phyloP scores from a whole-genome alignment of 2,888 invertebrate species.

The Acronicta leporina region DNA sequence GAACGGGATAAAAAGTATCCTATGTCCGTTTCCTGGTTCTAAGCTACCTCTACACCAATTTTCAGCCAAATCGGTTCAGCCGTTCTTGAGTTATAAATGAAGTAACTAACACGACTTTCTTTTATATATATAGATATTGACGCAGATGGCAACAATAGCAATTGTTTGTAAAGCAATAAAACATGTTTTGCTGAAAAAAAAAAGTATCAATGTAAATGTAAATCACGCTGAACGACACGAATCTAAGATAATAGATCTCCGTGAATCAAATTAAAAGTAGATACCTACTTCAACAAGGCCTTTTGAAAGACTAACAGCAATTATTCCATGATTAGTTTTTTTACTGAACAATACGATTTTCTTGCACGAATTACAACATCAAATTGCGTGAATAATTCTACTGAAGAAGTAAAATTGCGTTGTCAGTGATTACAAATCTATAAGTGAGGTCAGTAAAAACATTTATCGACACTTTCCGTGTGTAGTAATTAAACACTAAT shows the following conservation, averaged over 20 bases:
- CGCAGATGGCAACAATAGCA: constrained; percentile 41
- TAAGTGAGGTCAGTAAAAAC: constrained; percentile 64
- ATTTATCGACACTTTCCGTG: constrained; percentile 55
- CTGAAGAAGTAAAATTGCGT: constrained; percentile 54
- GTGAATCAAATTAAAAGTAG: constrained; percentile 50
- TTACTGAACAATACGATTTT: constrained; percentile 38
- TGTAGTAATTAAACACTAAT: constrained; percentile 45
- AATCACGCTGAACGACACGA: constrained; percentile 41
- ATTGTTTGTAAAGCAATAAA: constrained; percentile 42
- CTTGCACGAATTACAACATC: constrained; percentile 45
- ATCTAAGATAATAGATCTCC: constrained; percentile 51
- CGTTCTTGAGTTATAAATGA: too few relatives aligned
- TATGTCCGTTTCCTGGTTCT: too few relatives aligned
- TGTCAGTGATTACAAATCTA: constrained; percentile 61
- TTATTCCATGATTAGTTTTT: constrained; percentile 46
- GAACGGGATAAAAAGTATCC: too few relatives aligned
- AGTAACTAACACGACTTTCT: too few relatives aligned
- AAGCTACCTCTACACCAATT: too few relatives aligned
- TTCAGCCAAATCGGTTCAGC: too few relatives aligned
- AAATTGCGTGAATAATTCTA: constrained; percentile 57
- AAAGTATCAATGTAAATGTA: constrained; percentile 46
- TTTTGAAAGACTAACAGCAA: constrained; percentile 44
- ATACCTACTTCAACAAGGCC: constrained; percentile 46
- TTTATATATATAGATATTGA: too few relatives aligned
- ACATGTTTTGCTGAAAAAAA: constrained; percentile 18